phyloP scores from a whole-genome alignment of 2,113 vertebrate species.

The Gopherus flavomarginatus region DNA sequence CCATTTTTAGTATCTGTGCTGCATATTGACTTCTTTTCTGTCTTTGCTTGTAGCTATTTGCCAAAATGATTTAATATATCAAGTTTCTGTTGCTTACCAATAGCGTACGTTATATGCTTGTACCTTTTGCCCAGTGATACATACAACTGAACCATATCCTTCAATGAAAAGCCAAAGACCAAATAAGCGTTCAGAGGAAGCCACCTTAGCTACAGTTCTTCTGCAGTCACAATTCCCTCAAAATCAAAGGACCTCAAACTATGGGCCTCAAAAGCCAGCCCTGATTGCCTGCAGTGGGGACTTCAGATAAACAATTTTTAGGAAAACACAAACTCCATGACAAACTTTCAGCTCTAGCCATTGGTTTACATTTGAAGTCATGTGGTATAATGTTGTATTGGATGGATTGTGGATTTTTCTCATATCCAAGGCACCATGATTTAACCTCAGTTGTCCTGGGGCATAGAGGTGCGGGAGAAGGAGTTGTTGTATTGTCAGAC shows the following conservation, averaged over 20 bases:
- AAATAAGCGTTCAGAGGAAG: neutral
- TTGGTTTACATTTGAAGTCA: neutral
- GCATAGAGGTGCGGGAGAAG: neutral
- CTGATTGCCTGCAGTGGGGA: neutral
- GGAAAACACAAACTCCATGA: neutral
- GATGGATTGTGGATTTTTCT: neutral
- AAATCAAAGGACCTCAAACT: neutral
- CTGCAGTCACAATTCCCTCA: neutral
- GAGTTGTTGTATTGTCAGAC: neutral
- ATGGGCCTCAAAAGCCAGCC: neutral
- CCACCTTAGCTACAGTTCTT: neutral
- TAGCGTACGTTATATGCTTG: fast-evolving
- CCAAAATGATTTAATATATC: neutral
- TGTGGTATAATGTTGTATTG: neutral
- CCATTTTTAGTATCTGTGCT: neutral
- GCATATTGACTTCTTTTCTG: neutral
- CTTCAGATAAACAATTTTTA: neutral
- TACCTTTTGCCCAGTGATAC: fast-evolving
- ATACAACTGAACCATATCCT: neutral
- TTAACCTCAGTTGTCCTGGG: fast-evolving
- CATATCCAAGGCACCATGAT: neutral
- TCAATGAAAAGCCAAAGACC: neutral
- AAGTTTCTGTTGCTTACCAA: neutral
- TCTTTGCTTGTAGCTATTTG: neutral
- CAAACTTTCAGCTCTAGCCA: fast-evolving